These are phyloP conservation scores for Rhinichthys osculus DNA, from an alignment of 2,797 vertebrate species.

Conservation along the genomic window DNA sequence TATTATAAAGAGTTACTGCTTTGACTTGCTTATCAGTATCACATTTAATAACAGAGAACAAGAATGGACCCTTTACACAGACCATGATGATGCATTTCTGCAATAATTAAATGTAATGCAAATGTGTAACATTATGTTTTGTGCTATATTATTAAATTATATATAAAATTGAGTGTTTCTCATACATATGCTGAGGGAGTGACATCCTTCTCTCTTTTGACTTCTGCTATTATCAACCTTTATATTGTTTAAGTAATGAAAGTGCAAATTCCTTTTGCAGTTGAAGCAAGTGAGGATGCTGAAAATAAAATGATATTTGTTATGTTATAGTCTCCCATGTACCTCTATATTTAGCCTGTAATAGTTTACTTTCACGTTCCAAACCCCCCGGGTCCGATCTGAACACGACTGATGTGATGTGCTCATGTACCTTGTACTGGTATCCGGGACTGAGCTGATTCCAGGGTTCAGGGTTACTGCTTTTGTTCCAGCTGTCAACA, in stretches of 20 bases:
- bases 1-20: too few relatives aligned
- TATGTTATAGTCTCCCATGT: background rate
- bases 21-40: too few relatives aligned
- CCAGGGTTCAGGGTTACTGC: slow-evolving; percentile 91
- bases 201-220: too few relatives aligned
- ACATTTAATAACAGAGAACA: too few relatives aligned
- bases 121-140: background rate
- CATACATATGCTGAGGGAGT: background rate
- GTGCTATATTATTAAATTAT: background rate
- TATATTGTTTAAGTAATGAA: background rate
- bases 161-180: background rate
- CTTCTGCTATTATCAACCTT: background rate
- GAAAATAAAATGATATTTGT: background rate
- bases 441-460: slow-evolving; percentile 88
- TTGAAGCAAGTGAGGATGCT: background rate
- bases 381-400: too few relatives aligned
- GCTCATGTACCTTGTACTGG: slow-evolving; percentile 86
- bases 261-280: background rate
- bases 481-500: slow-evolving; percentile 86
- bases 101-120: background rate
- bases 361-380: background rate
- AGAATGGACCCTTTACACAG: background rate
- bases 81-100: background rate
- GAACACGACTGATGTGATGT: background rate
- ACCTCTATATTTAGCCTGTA: background rate